Base-by-base conservation (phyloP, 2,888 invertebrate species). In the Parnassius smintheus region DNA sequence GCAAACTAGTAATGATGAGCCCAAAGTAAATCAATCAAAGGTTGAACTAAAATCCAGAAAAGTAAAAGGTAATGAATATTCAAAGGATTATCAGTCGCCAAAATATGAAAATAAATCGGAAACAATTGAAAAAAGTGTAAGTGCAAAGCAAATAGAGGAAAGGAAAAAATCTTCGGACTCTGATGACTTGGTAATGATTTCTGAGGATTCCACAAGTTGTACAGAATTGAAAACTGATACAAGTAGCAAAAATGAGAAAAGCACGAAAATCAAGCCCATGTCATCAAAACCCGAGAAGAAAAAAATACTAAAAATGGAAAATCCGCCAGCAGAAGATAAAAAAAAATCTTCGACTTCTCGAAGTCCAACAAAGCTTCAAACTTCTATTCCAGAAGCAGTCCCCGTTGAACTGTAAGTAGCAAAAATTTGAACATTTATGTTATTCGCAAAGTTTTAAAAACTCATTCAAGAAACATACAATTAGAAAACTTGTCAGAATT, bases 321-420 rank as follows among this genome's bases (percentile, higher is more conserved):
- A n/a, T n/a, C n/a, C 35, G 35, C 0, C 7, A 49, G n/a, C 22
- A 42, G 45, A 60, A 45, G 59, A 10, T n/a, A 22, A 9, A 9
- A 22, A n/a, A 22, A 41, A 18, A 2, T 41, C 53, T 13, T 41
- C 41, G 11, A 0, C 41, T 18, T 18, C 12, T 10, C 13, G 7
- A 35, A 35, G 35, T 35, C 25, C 8, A 25, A 2, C 52, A 25
- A 25, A 52, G 9, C 11, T 9, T 18, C 54, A 35, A 11, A 42
- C 64, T 3, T 62, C 22, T 18, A 64, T 9, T 68, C 65, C 2
- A 69, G 69, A 44, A 22, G 80, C 84, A 8, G 84, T 86, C 13
- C 86, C 87, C 4, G 81, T 87, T 13, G 81, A 80, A 53, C 64
- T 86, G 88, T 88, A 68, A 86, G 86, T 83, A 68, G 35, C 35